Conservation (phyloP, 2,888 invertebrate genomes). For the Campopleginae sp. region DNA sequence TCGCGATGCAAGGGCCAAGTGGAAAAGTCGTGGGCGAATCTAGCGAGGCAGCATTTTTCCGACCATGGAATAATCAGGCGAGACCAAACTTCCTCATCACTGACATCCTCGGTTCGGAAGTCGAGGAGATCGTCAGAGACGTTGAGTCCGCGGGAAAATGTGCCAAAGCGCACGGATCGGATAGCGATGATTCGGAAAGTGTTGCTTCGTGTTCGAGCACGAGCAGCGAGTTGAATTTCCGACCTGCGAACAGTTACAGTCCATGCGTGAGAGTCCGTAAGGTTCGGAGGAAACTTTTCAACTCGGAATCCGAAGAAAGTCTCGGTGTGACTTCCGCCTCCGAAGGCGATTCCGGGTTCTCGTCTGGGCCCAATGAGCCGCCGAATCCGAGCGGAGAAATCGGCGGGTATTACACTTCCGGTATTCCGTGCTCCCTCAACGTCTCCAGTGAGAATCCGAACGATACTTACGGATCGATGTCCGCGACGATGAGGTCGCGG, state of each 20-base stretch:
- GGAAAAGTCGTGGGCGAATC: slow-evolving; percentile 62
- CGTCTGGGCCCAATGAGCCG: too few species aligned
- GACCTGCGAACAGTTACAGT: background rate
- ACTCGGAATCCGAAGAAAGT: background rate
- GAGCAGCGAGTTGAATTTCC: slow-evolving; percentile 43
- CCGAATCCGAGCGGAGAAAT: too few species aligned
- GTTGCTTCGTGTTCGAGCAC: slow-evolving; percentile 51
- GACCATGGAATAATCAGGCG: slow-evolving; percentile 74
- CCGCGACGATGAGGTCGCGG: too few species aligned
- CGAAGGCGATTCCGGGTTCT: too few species aligned
- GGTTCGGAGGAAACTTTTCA: slow-evolving; percentile 54
- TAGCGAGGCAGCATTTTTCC: slow-evolving; percentile 71
- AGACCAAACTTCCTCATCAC: slow-evolving; percentile 23
- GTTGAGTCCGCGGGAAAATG: slow-evolving; percentile 7
- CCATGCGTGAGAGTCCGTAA: background rate
- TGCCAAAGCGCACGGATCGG: slow-evolving; percentile 41
- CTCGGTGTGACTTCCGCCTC: too few species aligned
- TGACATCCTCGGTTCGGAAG: background rate
- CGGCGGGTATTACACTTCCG: too few species aligned
- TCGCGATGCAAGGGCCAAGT: background rate
- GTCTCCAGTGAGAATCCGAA: too few species aligned
- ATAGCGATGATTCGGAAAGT: slow-evolving; percentile 60
- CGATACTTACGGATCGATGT: too few species aligned
- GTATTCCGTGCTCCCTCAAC: too few species aligned
- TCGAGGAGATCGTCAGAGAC: slow-evolving; percentile 51